A percentile compares a stretch with the other conserved stretches of the same genome.
phyloP scores from a whole-genome alignment of 2,113 vertebrate species.

The Rhinolophus ferrumequinum region DNA sequence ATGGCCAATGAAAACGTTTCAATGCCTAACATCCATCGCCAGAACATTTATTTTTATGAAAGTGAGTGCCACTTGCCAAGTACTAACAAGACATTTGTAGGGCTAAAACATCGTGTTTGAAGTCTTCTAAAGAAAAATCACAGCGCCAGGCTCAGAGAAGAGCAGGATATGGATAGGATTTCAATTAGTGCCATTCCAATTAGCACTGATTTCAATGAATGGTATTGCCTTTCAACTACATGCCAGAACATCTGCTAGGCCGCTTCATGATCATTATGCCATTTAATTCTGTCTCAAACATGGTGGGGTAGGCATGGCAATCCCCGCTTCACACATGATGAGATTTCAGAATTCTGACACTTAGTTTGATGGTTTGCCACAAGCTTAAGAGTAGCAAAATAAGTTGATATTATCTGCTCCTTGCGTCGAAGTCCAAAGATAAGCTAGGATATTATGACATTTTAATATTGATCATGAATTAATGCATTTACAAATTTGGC shows the following conservation, averaged over 20 bases:
- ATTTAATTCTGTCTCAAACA: background rate
- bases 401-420: background rate
- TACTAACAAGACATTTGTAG: slow-evolving; percentile 52
- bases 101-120: background rate
- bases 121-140: slow-evolving; percentile 54
- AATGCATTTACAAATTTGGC: background rate
- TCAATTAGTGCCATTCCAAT: slow-evolving; percentile 40
- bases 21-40: slow-evolving; percentile 3
- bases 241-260: background rate
- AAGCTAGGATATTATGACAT: background rate
- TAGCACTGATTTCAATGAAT: slow-evolving; percentile 23
- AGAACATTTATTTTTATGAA: slow-evolving; percentile 58
- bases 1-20: slow-evolving; percentile 59
- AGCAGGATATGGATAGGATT: background rate
- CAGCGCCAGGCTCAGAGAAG: background rate
- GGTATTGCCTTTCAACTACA: slow-evolving; percentile 7
- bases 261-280: background rate
- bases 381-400: background rate
- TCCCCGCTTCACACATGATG: background rate
- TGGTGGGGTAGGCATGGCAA: background rate
- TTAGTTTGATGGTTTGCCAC: background rate
- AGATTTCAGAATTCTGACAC: slow-evolving; percentile 13
- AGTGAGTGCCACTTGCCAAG: slow-evolving; percentile 21
- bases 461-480: slow-evolving; percentile 8
- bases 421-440: background rate